phyloP scores from a whole-genome alignment of 2,113 vertebrate species.

The Psilopogon haemacephalus region DNA sequence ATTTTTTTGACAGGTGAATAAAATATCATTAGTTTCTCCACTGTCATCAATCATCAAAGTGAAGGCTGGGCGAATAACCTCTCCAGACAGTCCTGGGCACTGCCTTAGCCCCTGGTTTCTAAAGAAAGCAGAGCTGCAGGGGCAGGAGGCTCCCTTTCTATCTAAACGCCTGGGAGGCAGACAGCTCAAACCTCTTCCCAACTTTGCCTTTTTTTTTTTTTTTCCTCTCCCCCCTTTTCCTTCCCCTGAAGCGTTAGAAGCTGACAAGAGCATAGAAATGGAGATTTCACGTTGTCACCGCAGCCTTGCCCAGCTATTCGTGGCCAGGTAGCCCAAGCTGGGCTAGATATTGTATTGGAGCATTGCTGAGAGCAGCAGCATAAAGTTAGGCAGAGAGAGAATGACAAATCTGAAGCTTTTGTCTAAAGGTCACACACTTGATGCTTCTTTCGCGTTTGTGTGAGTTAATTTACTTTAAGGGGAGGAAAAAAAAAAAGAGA shows the following conservation, averaged over 20 bases:
- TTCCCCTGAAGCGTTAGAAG: not conserved
- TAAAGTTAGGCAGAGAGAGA: constrained; percentile 42
- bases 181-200: constrained; percentile 30
- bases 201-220: not conserved
- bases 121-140: constrained; percentile 32
- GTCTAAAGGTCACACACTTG: constrained; percentile 66
- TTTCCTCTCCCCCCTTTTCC: too few species aligned
- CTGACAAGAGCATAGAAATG: constrained; percentile 64
- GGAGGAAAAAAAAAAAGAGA: too few species aligned
- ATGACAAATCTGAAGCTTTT: constrained; percentile 64
- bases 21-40: constrained; percentile 66
- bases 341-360: not conserved
- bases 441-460: constrained; percentile 56
- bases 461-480: constrained; percentile 60
- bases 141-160: constrained; percentile 1
- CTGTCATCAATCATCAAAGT: constrained; percentile 57
- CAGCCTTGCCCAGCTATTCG: constrained; percentile 28
- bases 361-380: not conserved
- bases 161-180: constrained; percentile 18
- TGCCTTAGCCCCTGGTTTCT: constrained; percentile 44
- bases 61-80: constrained; percentile 63
- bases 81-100: constrained; percentile 62
- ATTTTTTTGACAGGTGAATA: constrained; percentile 72
- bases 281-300: constrained; percentile 57
- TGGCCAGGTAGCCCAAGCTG: constrained; percentile 62